Base-by-base conservation (phyloP, 35 echinoderm and acorn worm genomes). In the Apostichopus parvimensis region DNA sequence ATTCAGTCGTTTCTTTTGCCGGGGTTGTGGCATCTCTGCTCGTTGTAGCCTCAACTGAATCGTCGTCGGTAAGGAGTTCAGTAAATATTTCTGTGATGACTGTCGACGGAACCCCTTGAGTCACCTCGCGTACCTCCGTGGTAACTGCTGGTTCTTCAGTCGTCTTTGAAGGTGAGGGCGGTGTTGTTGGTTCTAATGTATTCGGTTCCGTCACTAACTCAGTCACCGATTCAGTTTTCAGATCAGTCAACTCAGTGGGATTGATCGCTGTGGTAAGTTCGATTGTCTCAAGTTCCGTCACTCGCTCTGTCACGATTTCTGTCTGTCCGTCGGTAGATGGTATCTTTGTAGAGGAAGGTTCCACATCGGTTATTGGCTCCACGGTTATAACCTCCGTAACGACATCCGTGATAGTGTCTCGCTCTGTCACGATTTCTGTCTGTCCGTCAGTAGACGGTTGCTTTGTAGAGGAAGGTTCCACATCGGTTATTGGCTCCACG, bases 261-360 rank as follows among this genome's bases (percentile, higher is more conserved):
- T 53, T n/a, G 52, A 53, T 53, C 20, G 56, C n/a, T 4, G 55
- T 58, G 10, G 56, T 84, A 59, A 59, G 24, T 55, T 56, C 52
- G 5, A 82, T 55, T 9, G 79, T 82, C 15, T 54, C 79, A 54
- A 82, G 14, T 82, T 82, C 52, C 79, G 79, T 82, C 15, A 55
- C 12, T 9, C 7, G 58, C 20, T 84, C 81, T 1, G 81, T 84
- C 57, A 60, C 1, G 15, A 84, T 6, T 15, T 84, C 81, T 7
- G 81, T 84, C 12, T 23, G 53, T 56, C 7, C 26, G 54, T 56
- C 4, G 1, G 85, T 87, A 20, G 85, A 22, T 8, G 59, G 59
- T 5, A 15, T 9, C 11, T 15, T 23, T 66, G 85, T 87, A 14
- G 64, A 68, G 64, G 11, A 24, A 4, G 78, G 13, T 54, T 80